These are phyloP conservation scores for Acrobasis suavella DNA, from an alignment of 2,888 invertebrate genomes.

Conservation along the genomic window DNA sequence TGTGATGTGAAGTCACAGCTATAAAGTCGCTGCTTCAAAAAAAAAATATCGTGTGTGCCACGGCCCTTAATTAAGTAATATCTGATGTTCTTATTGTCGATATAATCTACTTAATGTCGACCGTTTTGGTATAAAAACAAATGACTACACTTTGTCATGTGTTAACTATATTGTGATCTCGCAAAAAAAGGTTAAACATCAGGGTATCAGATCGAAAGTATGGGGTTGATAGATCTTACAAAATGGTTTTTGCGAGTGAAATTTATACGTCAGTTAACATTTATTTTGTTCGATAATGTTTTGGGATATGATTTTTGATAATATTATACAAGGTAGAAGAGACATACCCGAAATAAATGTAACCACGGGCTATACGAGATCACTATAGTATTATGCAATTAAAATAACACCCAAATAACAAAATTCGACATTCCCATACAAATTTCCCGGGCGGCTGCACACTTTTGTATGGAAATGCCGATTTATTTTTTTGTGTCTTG, in stretches of 20 bases:
- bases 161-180: constrained; percentile 33
- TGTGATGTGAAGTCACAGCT: too few relatives aligned
- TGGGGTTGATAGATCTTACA: background rate
- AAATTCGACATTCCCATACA: too few relatives aligned
- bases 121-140: constrained; percentile 31
- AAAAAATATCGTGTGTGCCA: background rate
- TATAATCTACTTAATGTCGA: constrained; percentile 26
- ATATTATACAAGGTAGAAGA: too few relatives aligned
- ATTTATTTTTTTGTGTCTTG: too few relatives aligned
- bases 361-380: too few relatives aligned
- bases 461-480: too few relatives aligned
- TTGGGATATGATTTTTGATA: background rate
- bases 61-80: constrained; percentile 33
- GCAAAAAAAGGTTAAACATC: constrained; percentile 1
- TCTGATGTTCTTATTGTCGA: constrained; percentile 29
- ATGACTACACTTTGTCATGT: constrained; percentile 30
- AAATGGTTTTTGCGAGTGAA: background rate
- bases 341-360: too few relatives aligned
- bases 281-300: background rate
- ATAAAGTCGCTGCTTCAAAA: background rate
- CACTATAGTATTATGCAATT: too few relatives aligned
- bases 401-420: too few relatives aligned
- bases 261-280: background rate
- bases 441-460: too few relatives aligned
- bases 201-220: background rate